Base-by-base conservation (phyloP, 30 jellyfish, hydroid and myxozoan genomes). In the Aurelia sp. region DNA sequence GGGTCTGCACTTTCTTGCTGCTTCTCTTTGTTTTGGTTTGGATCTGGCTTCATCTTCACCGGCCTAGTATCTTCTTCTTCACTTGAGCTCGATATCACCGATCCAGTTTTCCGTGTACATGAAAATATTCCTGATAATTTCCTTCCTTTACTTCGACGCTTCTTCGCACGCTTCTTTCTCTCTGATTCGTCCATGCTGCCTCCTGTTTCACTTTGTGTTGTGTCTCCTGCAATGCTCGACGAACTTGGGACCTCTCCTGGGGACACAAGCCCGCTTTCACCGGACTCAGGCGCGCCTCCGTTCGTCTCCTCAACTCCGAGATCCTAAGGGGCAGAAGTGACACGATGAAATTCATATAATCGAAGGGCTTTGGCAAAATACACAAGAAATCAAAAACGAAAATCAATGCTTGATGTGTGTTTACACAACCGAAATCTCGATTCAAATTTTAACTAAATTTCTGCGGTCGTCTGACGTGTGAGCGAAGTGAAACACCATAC, bases 21-120 rank as follows among this genome's bases (percentile, higher is more conserved):
- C 70, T 52, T 6, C 30, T 21, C 75, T 10, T 66, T 74, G 55
- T 23, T 40, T 20, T 21, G 85, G 35, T 59, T 31, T 6, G 37
- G 71, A 3, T 63, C 92, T 13, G 85, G 62, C 15, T 19, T 61
- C 69, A 61, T 47, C 17, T 70, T 66, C 79, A 82, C 74, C 3
- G 92, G 92, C 92, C 92, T 73, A 7, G 62, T 40, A 18, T 71
- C 92, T 7, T 82, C 85, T 66, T 86, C 96, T 2, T 86, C 96
- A 37, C 96, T 86, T 10, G 96, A 86, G 60, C 88, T 82, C 27
- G 92, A 82, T 0, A 30, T 40, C 12, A 74, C 86, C 5, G 85
- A 66, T 7, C 88, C 80, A 20, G 73, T 61, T 75, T 74, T 85
- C 40, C 90, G 73, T 15, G 96, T 86, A 87, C 96, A 86, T 17